phyloP scores from a whole-genome alignment of 2,113 vertebrate species.

The Syngnathus scovelli region DNA sequence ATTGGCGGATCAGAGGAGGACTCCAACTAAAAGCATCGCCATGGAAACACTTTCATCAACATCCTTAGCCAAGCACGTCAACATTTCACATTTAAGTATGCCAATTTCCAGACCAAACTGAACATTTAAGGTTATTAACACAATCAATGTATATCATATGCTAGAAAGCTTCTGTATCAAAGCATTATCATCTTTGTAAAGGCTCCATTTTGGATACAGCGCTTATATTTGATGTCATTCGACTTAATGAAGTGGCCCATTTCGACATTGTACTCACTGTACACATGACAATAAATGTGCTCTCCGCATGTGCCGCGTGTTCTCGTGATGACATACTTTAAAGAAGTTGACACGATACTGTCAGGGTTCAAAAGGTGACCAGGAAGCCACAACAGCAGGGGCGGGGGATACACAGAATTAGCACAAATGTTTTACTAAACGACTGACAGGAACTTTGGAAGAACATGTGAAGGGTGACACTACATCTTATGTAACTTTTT shows the following conservation, averaged over 20 bases:
- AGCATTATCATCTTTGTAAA: not conserved
- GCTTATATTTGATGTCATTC: not conserved
- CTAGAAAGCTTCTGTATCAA: constrained; percentile 1
- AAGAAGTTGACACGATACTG: constrained; percentile 36
- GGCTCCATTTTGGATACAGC: not conserved
- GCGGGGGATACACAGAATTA: constrained; percentile 20
- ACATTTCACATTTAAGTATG: not conserved
- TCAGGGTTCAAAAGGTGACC: constrained; percentile 22
- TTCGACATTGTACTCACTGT: not conserved
- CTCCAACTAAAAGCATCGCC: constrained; percentile 41
- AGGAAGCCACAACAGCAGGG: constrained; percentile 7
- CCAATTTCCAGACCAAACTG: not conserved
- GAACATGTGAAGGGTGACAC: constrained; percentile 16
- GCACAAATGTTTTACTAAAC: constrained; percentile 25
- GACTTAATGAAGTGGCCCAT: not conserved
- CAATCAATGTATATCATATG: too few species aligned
- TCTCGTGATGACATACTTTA: constrained; percentile 14
- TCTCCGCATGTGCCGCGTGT: not conserved
- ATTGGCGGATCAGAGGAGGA: constrained; percentile 60
- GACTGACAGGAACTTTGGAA: constrained; percentile 13
- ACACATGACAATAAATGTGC: not conserved
- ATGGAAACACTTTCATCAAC: constrained; percentile 27
- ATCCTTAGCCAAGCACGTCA: not conserved
- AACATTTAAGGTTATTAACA: not conserved
- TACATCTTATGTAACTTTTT: not conserved